Conservation (phyloP, 2,797 vertebrate genomes). For the Valencia hispanica region DNA sequence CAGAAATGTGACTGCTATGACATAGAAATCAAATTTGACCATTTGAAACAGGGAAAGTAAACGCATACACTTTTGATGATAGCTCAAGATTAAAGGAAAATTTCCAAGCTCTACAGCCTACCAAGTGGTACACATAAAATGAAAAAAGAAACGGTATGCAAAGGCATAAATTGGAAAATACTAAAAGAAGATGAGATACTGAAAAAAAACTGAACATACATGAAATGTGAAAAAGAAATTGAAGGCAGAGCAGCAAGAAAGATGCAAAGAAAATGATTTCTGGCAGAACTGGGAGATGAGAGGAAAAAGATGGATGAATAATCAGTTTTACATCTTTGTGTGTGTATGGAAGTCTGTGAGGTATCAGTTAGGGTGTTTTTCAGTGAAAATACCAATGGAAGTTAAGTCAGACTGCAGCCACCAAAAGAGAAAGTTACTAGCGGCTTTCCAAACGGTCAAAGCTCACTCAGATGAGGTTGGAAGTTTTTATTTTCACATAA, state of each 20-base stretch:
- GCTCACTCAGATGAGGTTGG: constrained; percentile 22
- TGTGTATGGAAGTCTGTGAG: constrained; percentile 8
- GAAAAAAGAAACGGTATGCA: constrained; percentile 13
- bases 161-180: constrained; percentile 47
- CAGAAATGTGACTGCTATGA: constrained; percentile 26
- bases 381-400: constrained; percentile 23
- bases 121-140: constrained; percentile 3
- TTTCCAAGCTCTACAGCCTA: constrained; percentile 19
- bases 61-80: constrained; percentile 39
- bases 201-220: constrained; percentile 34
- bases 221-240: constrained; percentile 44
- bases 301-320: constrained; percentile 50
- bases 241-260: constrained; percentile 43
- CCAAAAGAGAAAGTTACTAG: constrained; percentile 12
- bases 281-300: constrained; percentile 63
- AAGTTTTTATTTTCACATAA: constrained; percentile 42
- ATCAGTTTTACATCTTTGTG: constrained; percentile 46
- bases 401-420: constrained; percentile 25
- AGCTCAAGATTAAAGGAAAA: constrained; percentile 45
- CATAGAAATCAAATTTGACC: constrained; percentile 43
- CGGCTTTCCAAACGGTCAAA: constrained; percentile 12
- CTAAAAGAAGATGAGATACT: constrained; percentile 46
- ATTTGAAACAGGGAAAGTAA: constrained; percentile 24
- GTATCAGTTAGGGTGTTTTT: constrained; percentile 8
- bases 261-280: constrained; percentile 69